phyloP scores from a whole-genome alignment of 2,888 invertebrate species.

The Morpho helenor region DNA sequence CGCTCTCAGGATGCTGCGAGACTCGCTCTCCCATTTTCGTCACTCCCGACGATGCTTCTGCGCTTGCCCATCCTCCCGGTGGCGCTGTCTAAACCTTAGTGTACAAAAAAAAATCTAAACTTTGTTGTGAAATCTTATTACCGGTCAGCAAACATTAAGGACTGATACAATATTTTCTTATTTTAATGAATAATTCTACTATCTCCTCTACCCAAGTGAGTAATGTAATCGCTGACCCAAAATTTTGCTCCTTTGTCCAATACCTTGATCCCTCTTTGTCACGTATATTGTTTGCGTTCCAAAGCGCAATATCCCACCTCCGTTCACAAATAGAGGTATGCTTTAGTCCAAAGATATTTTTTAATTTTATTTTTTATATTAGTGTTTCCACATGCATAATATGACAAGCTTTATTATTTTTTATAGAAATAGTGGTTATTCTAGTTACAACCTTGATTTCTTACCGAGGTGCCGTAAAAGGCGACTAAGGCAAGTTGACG shows the following conservation, averaged over 20 bases:
- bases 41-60: no score
- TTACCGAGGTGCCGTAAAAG: no score
- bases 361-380: background rate
- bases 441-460: no score
- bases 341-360: background rate
- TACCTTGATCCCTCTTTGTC: conserved; percentile 22
- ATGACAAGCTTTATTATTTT: no score
- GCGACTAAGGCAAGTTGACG: no score
- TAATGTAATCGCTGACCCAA: conserved; percentile 30
- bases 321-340: conserved; percentile 6
- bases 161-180: conserved; percentile 7
- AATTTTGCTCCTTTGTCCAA: conserved; percentile 26
- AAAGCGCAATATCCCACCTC: conserved; percentile 13
- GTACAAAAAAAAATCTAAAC: no score
- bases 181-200: conserved; percentile 10
- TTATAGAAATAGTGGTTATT: no score
- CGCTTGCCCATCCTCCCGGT: no score
- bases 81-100: no score
- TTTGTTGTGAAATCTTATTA: background rate
- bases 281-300: conserved; percentile 26
- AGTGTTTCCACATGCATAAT: background rate
- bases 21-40: no score
- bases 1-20: no score
- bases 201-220: conserved; percentile 18
- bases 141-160: background rate